Percentiles rank a stretch among this genome's conserved stretches.
phyloP scores from a whole-genome alignment of 2,113 vertebrate genomes.

The Coptodon rendalli region DNA sequence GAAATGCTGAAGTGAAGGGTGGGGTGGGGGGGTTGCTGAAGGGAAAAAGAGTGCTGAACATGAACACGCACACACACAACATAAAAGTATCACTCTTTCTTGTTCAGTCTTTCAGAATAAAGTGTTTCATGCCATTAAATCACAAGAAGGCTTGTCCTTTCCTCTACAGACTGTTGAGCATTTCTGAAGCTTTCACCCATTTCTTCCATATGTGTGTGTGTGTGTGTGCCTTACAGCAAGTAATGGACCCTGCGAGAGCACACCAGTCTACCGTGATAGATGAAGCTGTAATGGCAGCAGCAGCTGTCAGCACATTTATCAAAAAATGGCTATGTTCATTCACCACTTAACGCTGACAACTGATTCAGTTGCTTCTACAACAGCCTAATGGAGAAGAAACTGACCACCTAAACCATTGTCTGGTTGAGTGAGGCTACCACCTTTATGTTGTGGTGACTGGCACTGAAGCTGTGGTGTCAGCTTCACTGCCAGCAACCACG shows the following conservation, averaged over 20 bases:
- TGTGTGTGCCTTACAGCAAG: not conserved
- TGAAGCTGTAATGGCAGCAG: slow-evolving; percentile 8
- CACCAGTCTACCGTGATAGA: not conserved
- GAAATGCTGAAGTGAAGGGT: not conserved
- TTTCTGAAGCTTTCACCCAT: not conserved
- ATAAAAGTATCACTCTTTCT: not conserved
- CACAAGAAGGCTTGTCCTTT: not conserved
- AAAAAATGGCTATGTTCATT: not conserved
- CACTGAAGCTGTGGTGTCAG: not conserved
- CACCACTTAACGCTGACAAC: not conserved
- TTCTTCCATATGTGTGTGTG: not conserved
- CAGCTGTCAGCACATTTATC: slow-evolving; percentile 6
- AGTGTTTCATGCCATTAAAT: slow-evolving; percentile 21
- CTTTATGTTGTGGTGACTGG: not conserved
- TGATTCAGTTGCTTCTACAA: not conserved
- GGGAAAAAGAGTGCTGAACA: not conserved
- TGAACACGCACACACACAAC: not conserved
- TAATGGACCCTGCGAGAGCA: slow-evolving; percentile 8
- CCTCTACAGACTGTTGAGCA: not conserved
- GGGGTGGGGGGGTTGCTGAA: not conserved
- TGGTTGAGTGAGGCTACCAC: not conserved
- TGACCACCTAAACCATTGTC: not conserved
- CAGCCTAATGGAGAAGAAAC: not conserved
- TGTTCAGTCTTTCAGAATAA: slow-evolving; percentile 6
- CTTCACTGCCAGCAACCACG: not conserved